Percentiles rank a stretch among this genome's conserved stretches.
Evolutionary conservation across 2,113 vertebrate species (phyloP).

Genomic region (Lasiurus cinereus): DNA sequence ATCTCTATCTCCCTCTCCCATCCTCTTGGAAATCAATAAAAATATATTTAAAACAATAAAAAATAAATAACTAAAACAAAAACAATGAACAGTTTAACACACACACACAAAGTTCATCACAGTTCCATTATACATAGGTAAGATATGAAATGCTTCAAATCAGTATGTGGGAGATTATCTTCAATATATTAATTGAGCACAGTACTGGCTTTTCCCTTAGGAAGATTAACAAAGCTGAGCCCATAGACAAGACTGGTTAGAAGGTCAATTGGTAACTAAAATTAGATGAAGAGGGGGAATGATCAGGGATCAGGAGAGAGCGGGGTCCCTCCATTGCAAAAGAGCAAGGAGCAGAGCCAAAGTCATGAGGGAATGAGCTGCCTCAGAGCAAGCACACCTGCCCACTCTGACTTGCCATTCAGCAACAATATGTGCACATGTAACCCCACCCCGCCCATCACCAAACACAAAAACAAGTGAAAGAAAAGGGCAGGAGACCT

Average conservation of each 20-base stretch:
- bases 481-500: not conserved
- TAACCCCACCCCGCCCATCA: rapidly evolving
- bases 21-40: too few relatives aligned
- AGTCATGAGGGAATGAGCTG: not conserved
- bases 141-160: not conserved
- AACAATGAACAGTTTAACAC: not conserved
- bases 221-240: constrained; percentile 7
- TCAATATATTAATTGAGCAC: constrained; percentile 15
- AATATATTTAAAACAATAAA: too few relatives aligned
- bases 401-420: not conserved
- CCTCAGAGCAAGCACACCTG: not conserved
- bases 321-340: not conserved
- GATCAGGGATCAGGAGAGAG: not conserved
- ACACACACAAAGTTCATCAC: not conserved
- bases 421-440: not conserved
- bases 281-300: not conserved
- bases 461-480: not conserved
- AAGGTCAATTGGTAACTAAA: constrained; percentile 52
- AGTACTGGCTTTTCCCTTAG: not conserved
- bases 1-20: too few relatives aligned
- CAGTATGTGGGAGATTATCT: not conserved
- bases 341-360: not conserved
- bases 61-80: not conserved
- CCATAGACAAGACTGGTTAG: not conserved
- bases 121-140: not conserved